Percentiles rank a stretch among this genome's conserved stretches.
Evolutionary conservation across 2,113 vertebrate species (phyloP).

Genomic region (Baryphthengus martii): DNA sequence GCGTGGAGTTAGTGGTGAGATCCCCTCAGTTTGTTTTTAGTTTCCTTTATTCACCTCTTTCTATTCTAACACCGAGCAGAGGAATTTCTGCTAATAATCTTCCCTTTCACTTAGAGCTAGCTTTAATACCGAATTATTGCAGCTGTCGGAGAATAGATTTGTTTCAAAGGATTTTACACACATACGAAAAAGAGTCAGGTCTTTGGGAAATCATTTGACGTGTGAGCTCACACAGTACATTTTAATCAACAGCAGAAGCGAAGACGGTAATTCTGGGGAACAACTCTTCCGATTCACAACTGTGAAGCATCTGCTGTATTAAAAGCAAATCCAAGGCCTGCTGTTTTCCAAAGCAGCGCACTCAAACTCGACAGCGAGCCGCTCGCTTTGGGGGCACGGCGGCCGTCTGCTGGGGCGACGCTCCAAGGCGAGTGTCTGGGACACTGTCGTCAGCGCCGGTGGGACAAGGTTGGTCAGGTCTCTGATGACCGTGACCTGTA

Average conservation of each 20-base stretch:
- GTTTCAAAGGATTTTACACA: neutral
- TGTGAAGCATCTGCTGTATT: neutral
- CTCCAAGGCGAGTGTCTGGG: neutral
- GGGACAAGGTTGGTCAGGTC: neutral
- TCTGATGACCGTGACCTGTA: neutral
- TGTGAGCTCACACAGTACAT: neutral
- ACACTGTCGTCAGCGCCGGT: neutral
- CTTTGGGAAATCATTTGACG: neutral
- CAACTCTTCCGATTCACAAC: neutral
- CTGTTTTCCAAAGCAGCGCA: neutral
- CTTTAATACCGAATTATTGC: neutral
- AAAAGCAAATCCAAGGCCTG: neutral
- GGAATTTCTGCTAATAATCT: neutral
- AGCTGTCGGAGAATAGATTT: neutral
- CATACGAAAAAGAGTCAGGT: neutral
- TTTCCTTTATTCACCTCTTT: neutral
- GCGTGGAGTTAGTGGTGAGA: neutral
- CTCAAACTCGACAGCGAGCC: neutral
- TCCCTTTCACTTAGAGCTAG: neutral
- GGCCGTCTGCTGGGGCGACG: accelerated
- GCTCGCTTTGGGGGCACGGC: accelerated
- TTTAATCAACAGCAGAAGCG: neutral
- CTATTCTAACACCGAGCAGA: neutral
- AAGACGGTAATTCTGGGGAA: neutral
- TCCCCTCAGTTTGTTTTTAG: neutral